Percentiles rank a stretch among this genome's conserved stretches.
Conservation (phyloP, 2,797 vertebrate species). For the Lycodopsis pacificus region DNA sequence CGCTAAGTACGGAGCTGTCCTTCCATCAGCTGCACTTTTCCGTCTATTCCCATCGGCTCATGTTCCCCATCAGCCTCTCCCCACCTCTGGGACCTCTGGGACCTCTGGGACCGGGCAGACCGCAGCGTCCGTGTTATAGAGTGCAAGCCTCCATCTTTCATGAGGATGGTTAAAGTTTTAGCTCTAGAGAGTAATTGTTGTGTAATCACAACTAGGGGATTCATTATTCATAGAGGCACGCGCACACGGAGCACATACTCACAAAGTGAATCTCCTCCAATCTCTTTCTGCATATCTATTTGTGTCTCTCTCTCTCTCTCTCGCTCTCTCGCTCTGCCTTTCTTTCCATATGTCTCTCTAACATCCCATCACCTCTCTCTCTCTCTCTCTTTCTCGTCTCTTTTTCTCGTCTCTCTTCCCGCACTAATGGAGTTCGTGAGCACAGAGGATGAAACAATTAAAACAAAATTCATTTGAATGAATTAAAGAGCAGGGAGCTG, state of each 20-base stretch:
- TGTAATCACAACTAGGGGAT: slow-evolving; percentile 72
- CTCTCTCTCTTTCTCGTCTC: background rate
- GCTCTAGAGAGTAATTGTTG: slow-evolving; percentile 76
- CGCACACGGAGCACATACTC: slow-evolving; percentile 23
- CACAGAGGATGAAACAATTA: slow-evolving; percentile 77
- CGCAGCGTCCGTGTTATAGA: slow-evolving; percentile 53
- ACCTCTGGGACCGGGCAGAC: slow-evolving; percentile 47
- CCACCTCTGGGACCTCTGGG: background rate
- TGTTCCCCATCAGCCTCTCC: slow-evolving; percentile 43
- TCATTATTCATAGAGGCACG: slow-evolving; percentile 73
- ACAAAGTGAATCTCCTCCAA: slow-evolving; percentile 29
- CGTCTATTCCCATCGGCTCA: slow-evolving; percentile 35
- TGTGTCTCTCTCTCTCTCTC: background rate
- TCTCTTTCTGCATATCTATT: slow-evolving; percentile 37
- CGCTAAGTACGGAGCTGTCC: slow-evolving; percentile 34
- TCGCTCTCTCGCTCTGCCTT: slow-evolving; percentile 8
- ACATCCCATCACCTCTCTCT: slow-evolving; percentile 21
- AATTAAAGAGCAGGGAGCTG: slow-evolving; percentile 73
- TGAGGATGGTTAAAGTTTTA: slow-evolving; percentile 72
- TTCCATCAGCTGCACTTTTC: slow-evolving; percentile 47
- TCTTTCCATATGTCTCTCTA: slow-evolving; percentile 36
- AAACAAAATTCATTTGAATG: slow-evolving; percentile 79
- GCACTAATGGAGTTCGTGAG: slow-evolving; percentile 75
- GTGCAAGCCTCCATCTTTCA: slow-evolving; percentile 62
- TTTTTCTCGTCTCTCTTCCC: slow-evolving; percentile 20